A percentile compares a stretch with the other conserved stretches of the same genome.
phyloP scores from a whole-genome alignment of 2,888 invertebrate species.

The Trachelus iudaicus region DNA sequence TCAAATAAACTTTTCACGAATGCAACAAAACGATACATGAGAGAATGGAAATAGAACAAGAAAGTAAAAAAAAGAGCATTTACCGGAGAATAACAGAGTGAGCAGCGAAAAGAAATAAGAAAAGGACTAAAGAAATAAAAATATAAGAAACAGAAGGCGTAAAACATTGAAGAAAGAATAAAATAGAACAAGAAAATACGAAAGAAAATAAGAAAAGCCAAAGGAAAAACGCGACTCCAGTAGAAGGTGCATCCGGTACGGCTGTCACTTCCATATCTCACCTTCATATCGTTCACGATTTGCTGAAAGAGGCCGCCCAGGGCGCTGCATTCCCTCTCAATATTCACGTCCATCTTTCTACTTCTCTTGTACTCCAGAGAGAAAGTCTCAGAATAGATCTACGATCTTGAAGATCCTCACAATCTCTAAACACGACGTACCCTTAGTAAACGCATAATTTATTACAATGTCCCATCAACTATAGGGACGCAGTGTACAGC shows the following conservation, averaged over 20 bases:
- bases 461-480: too few species aligned
- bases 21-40: too few species aligned
- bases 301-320: constrained; percentile 92
- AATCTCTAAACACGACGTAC: neutral
- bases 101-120: too few species aligned
- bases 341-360: constrained; percentile 76
- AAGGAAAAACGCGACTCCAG: neutral
- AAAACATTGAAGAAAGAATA: constrained; percentile 5
- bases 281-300: constrained; percentile 97
- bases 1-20: too few species aligned
- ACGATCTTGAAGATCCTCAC: neutral
- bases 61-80: neutral
- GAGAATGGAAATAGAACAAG: neutral
- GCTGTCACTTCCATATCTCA: constrained; percentile 65
- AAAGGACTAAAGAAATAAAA: too few species aligned
- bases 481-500: neutral
- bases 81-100: neutral
- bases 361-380: neutral
- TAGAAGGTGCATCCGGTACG: neutral
- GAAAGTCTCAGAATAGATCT: neutral
- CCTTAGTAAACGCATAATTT: too few species aligned
- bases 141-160: neutral
- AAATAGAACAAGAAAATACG: neutral
- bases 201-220: constrained; percentile 1
- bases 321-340: constrained; percentile 88